Percentiles rank a stretch among this genome's conserved stretches.
Evolutionary conservation across 2,113 vertebrate genomes (phyloP).

Genomic region (Oplegnathus fasciatus): DNA sequence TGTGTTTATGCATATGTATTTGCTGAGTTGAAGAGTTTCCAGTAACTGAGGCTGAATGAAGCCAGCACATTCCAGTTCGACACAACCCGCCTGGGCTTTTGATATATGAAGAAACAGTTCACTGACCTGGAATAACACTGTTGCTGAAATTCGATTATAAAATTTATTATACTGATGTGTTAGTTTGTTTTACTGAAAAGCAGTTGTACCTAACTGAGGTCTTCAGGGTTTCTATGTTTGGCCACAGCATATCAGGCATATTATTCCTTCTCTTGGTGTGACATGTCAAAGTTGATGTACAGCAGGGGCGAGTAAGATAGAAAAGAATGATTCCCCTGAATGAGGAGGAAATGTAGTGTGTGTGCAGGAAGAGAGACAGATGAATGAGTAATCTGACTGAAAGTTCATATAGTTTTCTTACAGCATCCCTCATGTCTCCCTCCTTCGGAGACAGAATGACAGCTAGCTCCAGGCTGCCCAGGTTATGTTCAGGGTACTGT

Average conservation of each 20-base stretch:
- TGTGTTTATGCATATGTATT: conserved; percentile 69
- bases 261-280: not conserved
- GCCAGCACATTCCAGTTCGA: conserved; percentile 48
- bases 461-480: conserved; percentile 90
- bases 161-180: not conserved
- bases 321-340: not conserved
- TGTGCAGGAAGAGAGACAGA: conserved; percentile 16
- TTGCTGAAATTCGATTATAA: conserved; percentile 15
- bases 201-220: not conserved
- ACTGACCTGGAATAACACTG: conserved; percentile 15
- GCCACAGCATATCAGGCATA: not conserved
- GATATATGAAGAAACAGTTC: conserved; percentile 28
- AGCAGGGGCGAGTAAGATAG: not conserved
- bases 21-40: conserved; percentile 70
- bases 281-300: not conserved
- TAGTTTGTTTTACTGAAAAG: not conserved
- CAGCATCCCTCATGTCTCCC: conserved; percentile 87
- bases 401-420: conserved; percentile 82
- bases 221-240: not conserved
- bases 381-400: conserved; percentile 13
- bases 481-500: conserved; percentile 92
- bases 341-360: conserved; percentile 1
- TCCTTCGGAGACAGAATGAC: conserved; percentile 90
- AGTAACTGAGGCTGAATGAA: conserved; percentile 50
- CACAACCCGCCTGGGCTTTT: conserved; percentile 16